phyloP scores from a whole-genome alignment of 2,797 vertebrate genomes.

The Arrhamphus sclerolepis region DNA sequence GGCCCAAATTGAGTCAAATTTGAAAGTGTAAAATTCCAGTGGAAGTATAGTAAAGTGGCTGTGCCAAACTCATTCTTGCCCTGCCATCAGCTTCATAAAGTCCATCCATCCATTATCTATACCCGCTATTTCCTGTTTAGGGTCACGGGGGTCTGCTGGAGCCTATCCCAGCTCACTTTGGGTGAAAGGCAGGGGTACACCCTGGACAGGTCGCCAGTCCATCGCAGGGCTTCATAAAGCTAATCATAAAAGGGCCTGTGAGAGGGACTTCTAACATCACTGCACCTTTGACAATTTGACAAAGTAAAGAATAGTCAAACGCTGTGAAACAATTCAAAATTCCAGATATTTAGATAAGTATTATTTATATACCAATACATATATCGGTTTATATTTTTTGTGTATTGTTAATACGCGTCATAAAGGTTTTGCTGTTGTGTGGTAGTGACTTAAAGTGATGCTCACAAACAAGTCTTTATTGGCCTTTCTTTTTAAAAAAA shows the following conservation, averaged over 20 bases:
- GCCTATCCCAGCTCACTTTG: too few species aligned
- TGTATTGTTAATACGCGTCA: not conserved
- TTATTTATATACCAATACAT: too few species aligned
- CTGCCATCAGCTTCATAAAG: conserved; percentile 73
- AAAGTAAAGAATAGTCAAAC: not conserved
- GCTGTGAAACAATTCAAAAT: not conserved
- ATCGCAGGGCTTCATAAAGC: too few species aligned
- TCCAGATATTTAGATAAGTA: too few species aligned
- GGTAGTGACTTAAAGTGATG: not conserved
- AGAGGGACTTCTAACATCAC: conserved; percentile 52
- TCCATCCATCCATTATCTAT: too few species aligned
- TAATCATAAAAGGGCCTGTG: conserved; percentile 53
- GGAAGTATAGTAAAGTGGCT: conserved; percentile 58
- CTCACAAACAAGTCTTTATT: too few species aligned
- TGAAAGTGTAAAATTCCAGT: conserved; percentile 63
- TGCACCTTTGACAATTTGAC: conserved; percentile 40
- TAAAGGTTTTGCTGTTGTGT: conserved; percentile 8
- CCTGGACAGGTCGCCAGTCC: too few species aligned
- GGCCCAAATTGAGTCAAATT: conserved; percentile 53
- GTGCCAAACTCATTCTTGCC: conserved; percentile 55
- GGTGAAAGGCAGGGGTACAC: too few species aligned
- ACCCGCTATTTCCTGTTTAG: too few species aligned
- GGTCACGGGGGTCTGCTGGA: too few species aligned
- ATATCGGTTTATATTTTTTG: too few species aligned
- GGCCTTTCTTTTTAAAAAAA: too few species aligned